These are phyloP conservation scores for Actinia tenebrosa DNA, from an alignment of 64 coral and sea anemone species.

Conservation along the genomic window DNA sequence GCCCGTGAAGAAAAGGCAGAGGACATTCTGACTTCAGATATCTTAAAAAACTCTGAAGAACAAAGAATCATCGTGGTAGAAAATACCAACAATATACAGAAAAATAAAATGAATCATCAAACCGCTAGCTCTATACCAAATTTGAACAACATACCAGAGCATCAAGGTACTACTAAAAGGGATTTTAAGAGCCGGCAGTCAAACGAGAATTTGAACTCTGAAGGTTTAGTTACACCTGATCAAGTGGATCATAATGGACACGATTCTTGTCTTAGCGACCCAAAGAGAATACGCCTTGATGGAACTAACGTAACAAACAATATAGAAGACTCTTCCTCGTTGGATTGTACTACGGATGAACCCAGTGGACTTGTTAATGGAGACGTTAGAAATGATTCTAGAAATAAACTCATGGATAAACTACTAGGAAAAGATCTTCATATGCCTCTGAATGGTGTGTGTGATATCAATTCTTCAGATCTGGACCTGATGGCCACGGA, in stretches of 20 bases:
- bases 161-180: neutral
- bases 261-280: neutral
- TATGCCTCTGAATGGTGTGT: constrained; percentile 59
- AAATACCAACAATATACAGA: constrained; percentile 63
- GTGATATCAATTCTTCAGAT: constrained; percentile 50
- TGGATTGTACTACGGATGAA: constrained; percentile 31
- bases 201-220: neutral
- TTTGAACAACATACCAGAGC: neutral
- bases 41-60: constrained; percentile 63
- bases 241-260: constrained; percentile 9
- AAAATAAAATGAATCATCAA: constrained; percentile 19
- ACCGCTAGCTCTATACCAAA: neutral
- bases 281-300: constrained; percentile 13
- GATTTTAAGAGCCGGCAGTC: constrained; percentile 3
- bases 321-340: constrained; percentile 17
- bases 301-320: constrained; percentile 13
- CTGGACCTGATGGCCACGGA: constrained; percentile 48
- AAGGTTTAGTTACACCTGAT: neutral
- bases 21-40: constrained; percentile 59
- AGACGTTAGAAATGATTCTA: constrained; percentile 35
- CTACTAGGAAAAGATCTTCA: constrained; percentile 54
- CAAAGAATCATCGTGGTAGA: constrained; percentile 79
- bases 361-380: constrained; percentile 55
- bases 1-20: constrained; percentile 85
- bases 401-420: constrained; percentile 68